Conservation (phyloP, 2,888 invertebrate species). For the Ganaspis brasiliensis region DNA sequence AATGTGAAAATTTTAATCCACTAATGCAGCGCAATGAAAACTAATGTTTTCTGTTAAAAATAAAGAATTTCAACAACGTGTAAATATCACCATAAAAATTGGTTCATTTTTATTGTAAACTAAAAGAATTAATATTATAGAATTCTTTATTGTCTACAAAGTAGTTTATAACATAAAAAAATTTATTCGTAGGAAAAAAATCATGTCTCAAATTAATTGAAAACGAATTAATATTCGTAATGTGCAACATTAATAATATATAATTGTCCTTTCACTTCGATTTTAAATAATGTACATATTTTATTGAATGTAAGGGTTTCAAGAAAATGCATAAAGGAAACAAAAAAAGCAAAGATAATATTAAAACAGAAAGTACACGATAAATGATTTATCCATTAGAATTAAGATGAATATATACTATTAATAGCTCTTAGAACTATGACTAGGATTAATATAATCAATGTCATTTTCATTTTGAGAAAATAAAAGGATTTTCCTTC, state of each 20-base stretch:
- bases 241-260: conserved; percentile 33
- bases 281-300: conserved; percentile 62
- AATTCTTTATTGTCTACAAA: neutral
- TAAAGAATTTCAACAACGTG: conserved; percentile 4
- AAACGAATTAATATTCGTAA: conserved; percentile 1
- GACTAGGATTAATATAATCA: conserved; percentile 46
- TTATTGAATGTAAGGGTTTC: conserved; percentile 60
- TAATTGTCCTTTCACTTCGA: conserved; percentile 32
- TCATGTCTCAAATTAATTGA: conserved; percentile 30
- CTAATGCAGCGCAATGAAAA: conserved; percentile 24
- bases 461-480: conserved; percentile 57
- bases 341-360: conserved; percentile 21
- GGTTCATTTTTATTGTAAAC: conserved; percentile 1
- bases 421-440: conserved; percentile 45
- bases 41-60: neutral
- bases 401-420: conserved; percentile 42
- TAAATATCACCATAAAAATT: conserved; percentile 24
- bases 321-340: conserved; percentile 14
- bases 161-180: too few species aligned
- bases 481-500: conserved; percentile 28
- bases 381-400: conserved; percentile 44
- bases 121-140: conserved; percentile 21
- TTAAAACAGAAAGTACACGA: conserved; percentile 31
- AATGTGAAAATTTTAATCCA: neutral
- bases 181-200: too few species aligned